Evolutionary conservation across 2,113 vertebrate species (phyloP).

Genomic region (Hydrochoerus hydrochaeris): DNA sequence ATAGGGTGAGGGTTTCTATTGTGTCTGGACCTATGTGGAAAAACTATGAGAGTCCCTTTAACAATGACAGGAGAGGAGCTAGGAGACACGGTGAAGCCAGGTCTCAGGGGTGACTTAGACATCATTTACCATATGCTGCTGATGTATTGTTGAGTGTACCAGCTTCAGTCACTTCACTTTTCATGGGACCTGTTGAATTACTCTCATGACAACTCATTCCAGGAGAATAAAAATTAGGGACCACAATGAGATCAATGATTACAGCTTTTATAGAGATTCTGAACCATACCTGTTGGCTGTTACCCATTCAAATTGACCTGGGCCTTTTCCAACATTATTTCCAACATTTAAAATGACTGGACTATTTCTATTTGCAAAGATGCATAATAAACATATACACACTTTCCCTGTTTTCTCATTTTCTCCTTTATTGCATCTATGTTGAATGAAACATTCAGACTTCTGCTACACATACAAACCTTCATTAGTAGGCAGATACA

Average conservation of each 20-base stretch:
- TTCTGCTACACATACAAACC: neutral
- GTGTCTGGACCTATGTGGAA: neutral
- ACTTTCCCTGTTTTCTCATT: neutral
- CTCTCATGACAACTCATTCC: neutral
- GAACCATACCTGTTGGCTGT: neutral
- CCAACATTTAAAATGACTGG: neutral
- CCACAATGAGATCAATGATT: neutral
- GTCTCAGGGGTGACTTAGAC: neutral
- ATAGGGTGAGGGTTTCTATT: accelerated
- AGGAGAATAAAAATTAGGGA: neutral
- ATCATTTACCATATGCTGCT: neutral
- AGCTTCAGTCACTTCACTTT: neutral
- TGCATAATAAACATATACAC: neutral
- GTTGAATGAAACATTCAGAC: neutral
- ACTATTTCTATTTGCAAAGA: neutral
- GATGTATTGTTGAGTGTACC: neutral
- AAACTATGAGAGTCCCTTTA: neutral
- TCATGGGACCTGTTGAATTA: neutral
- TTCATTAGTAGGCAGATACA: neutral
- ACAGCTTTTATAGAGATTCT: neutral
- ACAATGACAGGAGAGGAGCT: neutral
- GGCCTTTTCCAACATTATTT: neutral
- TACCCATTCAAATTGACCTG: neutral
- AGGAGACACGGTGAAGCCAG: neutral
- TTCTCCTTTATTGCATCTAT: neutral